These are phyloP conservation scores for Acanthisitta chloris DNA, from an alignment of 2,113 vertebrate genomes.

Conservation along the genomic window DNA sequence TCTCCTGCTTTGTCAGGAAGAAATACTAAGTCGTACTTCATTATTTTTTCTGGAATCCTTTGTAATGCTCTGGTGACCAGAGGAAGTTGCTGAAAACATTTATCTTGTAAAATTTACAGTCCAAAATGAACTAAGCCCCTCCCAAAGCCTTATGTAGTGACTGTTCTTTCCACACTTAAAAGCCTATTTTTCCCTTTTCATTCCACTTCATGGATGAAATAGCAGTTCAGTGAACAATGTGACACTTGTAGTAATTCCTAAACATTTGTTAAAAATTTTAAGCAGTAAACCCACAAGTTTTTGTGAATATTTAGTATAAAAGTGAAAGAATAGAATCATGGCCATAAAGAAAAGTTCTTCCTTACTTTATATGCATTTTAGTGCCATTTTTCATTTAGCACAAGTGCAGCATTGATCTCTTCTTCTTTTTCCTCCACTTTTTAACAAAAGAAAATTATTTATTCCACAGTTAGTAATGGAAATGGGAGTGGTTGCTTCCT, in stretches of 20 bases:
- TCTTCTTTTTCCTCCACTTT: background rate
- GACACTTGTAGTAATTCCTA: background rate
- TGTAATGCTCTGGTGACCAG: background rate
- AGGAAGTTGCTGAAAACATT: background rate
- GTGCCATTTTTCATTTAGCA: background rate
- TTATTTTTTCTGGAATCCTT: conserved; percentile 23
- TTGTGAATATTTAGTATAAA: background rate
- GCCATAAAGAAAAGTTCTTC: background rate
- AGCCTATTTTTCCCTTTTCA: background rate
- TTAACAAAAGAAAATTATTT: conserved; percentile 19
- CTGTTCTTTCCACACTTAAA: background rate
- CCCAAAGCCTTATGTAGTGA: rapidly evolving
- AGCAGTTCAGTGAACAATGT: background rate
- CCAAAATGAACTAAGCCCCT: background rate
- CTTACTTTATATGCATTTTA: background rate
- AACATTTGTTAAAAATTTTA: background rate
- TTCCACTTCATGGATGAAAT: background rate
- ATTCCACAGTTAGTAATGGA: background rate
- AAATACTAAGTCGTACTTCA: background rate
- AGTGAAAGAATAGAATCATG: background rate
- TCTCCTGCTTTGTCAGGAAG: conserved; percentile 14
- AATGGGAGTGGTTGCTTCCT: background rate
- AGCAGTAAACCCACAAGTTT: background rate
- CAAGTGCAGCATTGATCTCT: background rate
- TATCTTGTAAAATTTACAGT: background rate